Base-by-base conservation (phyloP, 1,140 invertebrate genomes). In the Orius insidiosus region DNA sequence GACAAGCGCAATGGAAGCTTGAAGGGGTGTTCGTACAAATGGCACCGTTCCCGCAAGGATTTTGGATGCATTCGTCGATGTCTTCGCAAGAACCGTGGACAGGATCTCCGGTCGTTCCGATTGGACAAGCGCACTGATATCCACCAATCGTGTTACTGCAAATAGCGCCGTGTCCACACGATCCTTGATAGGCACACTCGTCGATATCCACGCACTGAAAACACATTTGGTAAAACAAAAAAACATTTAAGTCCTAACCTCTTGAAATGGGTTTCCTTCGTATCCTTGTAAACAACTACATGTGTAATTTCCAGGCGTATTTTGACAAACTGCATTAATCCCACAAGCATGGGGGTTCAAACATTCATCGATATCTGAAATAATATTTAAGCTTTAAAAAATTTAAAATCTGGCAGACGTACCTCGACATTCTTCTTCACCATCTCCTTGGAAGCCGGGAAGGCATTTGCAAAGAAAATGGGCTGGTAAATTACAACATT, bases 401-500 rank as follows among this genome's bases (percentile, higher is more conserved):
- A 7, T 24, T 24, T 4, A 24, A 24, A 24, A 24, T 24, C n/a
- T n/a, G n/a, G n/a, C n/a, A 38, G 14, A 56, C 61, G 64, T 67
- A 81, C 78, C 78, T 65, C 67, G 60, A 64, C 86, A 92, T 58
- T 76, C 71, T 43, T 75, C 75, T 67, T 89, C 85, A 24, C 86
- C 86, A 56, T 90, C 82, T 36, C 86, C 87, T 64, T 82, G 77
- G 56, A 79, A 94, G 40, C 88, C 89, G 30, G 84, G 72, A 55
- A 83, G 79, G 66, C 88, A 95, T 68, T 90, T 90, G 68, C 89
- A 95, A 44, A 89, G 75, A 63, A 87, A 94, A 68, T 90, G 84
- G 47, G 87, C 81, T 19, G 88, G 88, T 53, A 94, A 65, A 69
- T 95, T 94, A 57, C 88, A 93, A 63, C 89, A 94, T 62, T 92